Base-by-base conservation (phyloP, 1,140 invertebrate genomes). In the Batillaria attramentaria region DNA sequence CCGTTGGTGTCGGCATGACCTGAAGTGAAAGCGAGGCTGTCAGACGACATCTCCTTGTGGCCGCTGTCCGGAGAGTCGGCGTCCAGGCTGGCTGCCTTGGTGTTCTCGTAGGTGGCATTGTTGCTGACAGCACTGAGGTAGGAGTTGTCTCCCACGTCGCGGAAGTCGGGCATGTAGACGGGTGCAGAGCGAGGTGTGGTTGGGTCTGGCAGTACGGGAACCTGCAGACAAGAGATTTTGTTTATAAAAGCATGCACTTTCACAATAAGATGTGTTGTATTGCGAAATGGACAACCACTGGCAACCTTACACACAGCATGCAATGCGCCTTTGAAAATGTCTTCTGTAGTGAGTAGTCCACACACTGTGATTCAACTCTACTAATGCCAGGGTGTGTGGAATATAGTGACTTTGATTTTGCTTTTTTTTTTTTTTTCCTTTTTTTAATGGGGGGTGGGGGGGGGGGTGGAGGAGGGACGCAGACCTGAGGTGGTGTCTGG, bases 1-100 rank as follows among this genome's bases (percentile, higher is more conserved):
- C 75, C 76, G 33, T 77, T 81, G 74, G 20, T 28, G 39, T 80
- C 80, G 33, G 62, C 72, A 28, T 57, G 35, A 10, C 54, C 73
- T 10, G 24, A 13, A 28, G 35, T 75, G 73, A 79, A 79, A 24
- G 84, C 78, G 31, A 89, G 77, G 72, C 85, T 89, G 42, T 88
- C 87, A 0, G 85, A 84, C 3, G 87, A 88, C 88, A 89, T 89
- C 82, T 89, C 88, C 41, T 84, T 84, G 77, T 88, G 88, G 10
- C 88, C 88, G 72, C 86, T 87, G 79, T 89, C 88, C 4, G 88
- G 88, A 24, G 87, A 88, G 35, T 87, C 88, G 20, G 85, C 84
- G 28, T 86, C 86, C 43, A 84, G 79, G 46, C 66, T 65, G 33
- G 86, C 81, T 2, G 83, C 81, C 57, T 85, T 84, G 13, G 83